Evolutionary conservation across 2,888 invertebrate species (phyloP).

Genomic region (Baronia brevicornis): DNA sequence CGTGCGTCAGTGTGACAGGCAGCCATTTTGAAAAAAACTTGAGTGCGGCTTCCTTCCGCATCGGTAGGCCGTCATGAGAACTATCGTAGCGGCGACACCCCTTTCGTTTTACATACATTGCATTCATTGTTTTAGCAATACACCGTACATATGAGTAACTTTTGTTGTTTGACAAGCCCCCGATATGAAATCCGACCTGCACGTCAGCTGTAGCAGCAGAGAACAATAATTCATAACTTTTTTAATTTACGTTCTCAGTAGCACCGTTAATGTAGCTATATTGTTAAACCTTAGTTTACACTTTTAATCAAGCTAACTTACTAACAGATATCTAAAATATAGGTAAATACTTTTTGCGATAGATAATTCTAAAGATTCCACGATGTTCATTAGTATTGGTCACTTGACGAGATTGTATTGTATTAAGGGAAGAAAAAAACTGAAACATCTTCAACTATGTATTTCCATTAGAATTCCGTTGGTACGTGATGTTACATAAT

Average conservation of each 20-base stretch:
- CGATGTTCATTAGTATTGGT: too few species aligned
- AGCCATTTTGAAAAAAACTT: constrained; percentile 73
- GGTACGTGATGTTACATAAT: constrained; percentile 50
- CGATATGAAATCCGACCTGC: constrained; percentile 40
- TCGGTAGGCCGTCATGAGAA: constrained; percentile 67
- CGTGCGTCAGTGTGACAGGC: constrained; percentile 59
- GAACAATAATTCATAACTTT: too few species aligned
- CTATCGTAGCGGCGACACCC: constrained; percentile 66
- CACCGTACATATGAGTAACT: constrained; percentile 56
- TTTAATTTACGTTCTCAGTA: too few species aligned
- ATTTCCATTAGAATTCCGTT: constrained; percentile 14
- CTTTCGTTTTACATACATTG: constrained; percentile 66
- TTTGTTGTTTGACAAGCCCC: constrained; percentile 56
- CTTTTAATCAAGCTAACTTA: constrained; percentile 4
- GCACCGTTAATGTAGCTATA: too few species aligned
- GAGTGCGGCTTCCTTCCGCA: constrained; percentile 72
- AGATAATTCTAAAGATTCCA: too few species aligned
- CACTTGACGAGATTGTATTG: too few species aligned
- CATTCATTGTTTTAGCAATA: constrained; percentile 70
- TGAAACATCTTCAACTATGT: constrained; percentile 9
- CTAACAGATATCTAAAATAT: too few species aligned
- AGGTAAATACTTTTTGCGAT: too few species aligned
- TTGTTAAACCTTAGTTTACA: too few species aligned
- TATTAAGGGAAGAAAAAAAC: too few species aligned
- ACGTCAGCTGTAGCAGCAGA: constrained; percentile 34